Conservation (phyloP, 1,140 invertebrate genomes). For the Colletes latitarsis region DNA sequence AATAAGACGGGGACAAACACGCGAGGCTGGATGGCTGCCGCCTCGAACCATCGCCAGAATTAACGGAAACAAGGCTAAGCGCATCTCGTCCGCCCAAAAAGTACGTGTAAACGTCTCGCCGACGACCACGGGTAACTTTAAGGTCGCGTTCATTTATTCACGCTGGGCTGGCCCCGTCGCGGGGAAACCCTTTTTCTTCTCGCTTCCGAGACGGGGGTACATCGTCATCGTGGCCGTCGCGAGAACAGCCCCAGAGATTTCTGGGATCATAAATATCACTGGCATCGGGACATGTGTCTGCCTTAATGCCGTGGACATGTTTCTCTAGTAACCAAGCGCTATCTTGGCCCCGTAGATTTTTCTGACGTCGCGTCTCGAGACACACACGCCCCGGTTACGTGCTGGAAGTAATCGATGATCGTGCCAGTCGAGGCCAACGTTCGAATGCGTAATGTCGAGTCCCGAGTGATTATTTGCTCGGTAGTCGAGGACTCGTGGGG, state of each 20-base stretch:
- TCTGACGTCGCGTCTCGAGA: background rate
- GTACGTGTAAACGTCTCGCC: slow-evolving; percentile 49
- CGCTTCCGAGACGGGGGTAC: slow-evolving; percentile 18
- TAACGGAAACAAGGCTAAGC: slow-evolving; percentile 52
- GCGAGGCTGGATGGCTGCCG: slow-evolving; percentile 32
- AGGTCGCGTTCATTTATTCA: slow-evolving; percentile 58
- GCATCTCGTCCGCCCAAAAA: slow-evolving; percentile 43
- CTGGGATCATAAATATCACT: slow-evolving; percentile 28
- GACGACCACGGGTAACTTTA: slow-evolving; percentile 35
- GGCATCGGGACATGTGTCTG: slow-evolving; percentile 26
- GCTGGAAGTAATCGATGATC: background rate
- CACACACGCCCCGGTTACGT: background rate
- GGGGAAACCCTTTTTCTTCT: background rate
- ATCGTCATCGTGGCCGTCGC: background rate
- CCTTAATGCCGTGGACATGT: slow-evolving; percentile 10
- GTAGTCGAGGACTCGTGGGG: no score
- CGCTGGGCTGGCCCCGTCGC: background rate
- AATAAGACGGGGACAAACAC: slow-evolving; percentile 67
- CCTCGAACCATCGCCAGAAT: slow-evolving; percentile 41
- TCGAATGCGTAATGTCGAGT: no score
- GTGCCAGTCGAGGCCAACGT: background rate
- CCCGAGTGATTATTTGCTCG: no score
- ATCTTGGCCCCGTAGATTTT: background rate
- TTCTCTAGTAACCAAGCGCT: slow-evolving; percentile 4
- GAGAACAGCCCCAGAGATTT: slow-evolving; percentile 14